Percentiles rank a stretch among this genome's conserved stretches.
These are phyloP conservation scores for Athalia circularis DNA, from an alignment of 2,888 invertebrate genomes.

Conservation along the genomic window DNA sequence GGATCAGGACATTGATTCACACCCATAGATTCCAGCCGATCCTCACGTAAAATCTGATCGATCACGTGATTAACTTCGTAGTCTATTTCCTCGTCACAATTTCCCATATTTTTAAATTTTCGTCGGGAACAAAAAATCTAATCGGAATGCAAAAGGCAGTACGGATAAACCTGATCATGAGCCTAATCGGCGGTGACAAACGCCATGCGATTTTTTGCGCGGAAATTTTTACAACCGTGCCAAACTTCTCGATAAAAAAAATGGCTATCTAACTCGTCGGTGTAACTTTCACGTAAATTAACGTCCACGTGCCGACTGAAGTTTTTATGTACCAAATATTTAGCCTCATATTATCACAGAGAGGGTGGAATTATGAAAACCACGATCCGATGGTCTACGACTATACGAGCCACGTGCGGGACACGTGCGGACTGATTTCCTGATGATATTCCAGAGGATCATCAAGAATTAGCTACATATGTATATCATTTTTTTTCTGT, in stretches of 20 bases:
- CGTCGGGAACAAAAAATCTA: background rate
- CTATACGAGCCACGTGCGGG: conserved; percentile 6
- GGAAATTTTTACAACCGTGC: background rate
- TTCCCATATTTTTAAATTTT: conserved; percentile 13
- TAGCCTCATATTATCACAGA: background rate
- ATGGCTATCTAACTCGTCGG: background rate
- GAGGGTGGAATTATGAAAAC: background rate
- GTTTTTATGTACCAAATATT: background rate
- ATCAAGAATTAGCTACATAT: no score
- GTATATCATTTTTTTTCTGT: no score
- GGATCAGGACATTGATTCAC: conserved; percentile 27
- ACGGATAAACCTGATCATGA: no score
- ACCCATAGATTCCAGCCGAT: conserved; percentile 36
- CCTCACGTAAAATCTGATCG: conserved; percentile 38
- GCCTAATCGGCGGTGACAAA: background rate
- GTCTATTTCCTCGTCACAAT: conserved; percentile 29
- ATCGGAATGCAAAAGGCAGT: background rate
- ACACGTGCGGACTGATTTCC: background rate
- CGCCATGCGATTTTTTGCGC: background rate
- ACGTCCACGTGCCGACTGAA: conserved; percentile 12
- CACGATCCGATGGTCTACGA: background rate
- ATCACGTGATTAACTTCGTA: conserved; percentile 43
- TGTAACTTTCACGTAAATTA: background rate
- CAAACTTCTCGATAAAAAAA: conserved; percentile 9
- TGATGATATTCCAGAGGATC: no score